Evolutionary conservation across 2,888 invertebrate species (phyloP), one percentile per base, ranked within the genome.

Genomic region (Andrena bicolor): DNA sequence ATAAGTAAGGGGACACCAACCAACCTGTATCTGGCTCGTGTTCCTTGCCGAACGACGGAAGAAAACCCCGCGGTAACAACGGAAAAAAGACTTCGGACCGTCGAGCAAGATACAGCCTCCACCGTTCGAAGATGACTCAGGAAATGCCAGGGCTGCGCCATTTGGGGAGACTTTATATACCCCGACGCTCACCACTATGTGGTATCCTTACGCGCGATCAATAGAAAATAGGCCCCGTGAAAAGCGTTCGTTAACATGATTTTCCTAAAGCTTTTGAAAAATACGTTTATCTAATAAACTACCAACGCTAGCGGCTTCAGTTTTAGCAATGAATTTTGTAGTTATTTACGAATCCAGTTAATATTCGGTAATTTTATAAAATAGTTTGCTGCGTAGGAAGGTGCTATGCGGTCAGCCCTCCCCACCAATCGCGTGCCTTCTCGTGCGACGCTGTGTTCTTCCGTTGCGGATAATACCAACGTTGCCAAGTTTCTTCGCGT

Each of bases 11-110:
- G 58, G 68, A 77, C 80, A 93, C 93, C 91, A 93, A 93, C 93
- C 91, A 93, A 93, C 93, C 93, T 93, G 92, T 92, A 91, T 91
- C 90, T 87, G 84, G 90, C 92, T 92, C 90, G 92, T 88, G 88
- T 89, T 87, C 90, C 86, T 87, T 87, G 87, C 35, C 41, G 85
- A 61, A 84, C 83, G 77, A 83, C 53, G 76, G 70, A 83, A 79
- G 76, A 64, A 41, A 65, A 58, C 66, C 30, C 41, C 70, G 64
- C 4, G 28, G 26, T 23, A 53, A 68, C 35, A 32, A 56, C 23
- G 41, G 61, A 64, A 64, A 56, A 32, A 51, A 48, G 3, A 51
- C 41, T 72, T 53, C 2, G 70, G 81, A 78, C 81, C 78, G 81
- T 32, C 79, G 88, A 90, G 89, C 88, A 74, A 90, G 89, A 90